Evolutionary conservation across 2,113 vertebrate species (phyloP).

Genomic region (Eleginops maclovinus): DNA sequence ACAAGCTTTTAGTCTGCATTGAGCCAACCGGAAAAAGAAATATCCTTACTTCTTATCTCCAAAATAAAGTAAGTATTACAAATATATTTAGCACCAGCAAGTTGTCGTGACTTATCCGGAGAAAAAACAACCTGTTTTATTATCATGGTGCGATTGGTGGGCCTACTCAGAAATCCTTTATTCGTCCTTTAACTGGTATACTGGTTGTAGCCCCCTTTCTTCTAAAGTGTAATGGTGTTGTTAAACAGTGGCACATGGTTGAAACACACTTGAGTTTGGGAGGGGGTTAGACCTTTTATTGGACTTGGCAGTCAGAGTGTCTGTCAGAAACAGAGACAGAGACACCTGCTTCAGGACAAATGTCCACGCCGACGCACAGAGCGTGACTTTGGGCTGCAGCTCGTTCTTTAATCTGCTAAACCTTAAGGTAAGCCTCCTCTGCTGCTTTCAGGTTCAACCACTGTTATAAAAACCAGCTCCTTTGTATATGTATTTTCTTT

Average conservation of each 20-base stretch:
- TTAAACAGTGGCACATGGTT: slow-evolving; percentile 10
- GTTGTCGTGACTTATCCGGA: no score
- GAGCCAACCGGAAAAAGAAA: no score
- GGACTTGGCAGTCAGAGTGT: slow-evolving; percentile 59
- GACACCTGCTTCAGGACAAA: slow-evolving; percentile 42
- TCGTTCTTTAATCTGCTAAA: not conserved
- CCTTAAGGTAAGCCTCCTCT: not conserved
- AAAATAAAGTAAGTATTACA: no score
- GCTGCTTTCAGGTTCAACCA: not conserved
- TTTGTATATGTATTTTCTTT: not conserved
- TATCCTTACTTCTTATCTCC: no score
- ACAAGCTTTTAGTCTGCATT: no score
- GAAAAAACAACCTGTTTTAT: not conserved
- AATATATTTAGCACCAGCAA: no score
- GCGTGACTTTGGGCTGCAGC: slow-evolving; percentile 4
- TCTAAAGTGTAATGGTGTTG: no score
- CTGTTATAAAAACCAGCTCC: not conserved
- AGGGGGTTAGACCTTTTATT: slow-evolving; percentile 6
- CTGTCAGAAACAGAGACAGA: not conserved
- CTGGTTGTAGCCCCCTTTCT: no score
- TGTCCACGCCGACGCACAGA: slow-evolving; percentile 4
- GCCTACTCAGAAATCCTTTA: no score
- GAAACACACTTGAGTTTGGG: slow-evolving; percentile 29
- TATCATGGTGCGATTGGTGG: not conserved
- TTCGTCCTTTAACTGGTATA: no score